A percentile compares a stretch with the other conserved stretches of the same genome.
Evolutionary conservation across 2,888 invertebrate genomes (phyloP).

Genomic region (Lasius platythorax): DNA sequence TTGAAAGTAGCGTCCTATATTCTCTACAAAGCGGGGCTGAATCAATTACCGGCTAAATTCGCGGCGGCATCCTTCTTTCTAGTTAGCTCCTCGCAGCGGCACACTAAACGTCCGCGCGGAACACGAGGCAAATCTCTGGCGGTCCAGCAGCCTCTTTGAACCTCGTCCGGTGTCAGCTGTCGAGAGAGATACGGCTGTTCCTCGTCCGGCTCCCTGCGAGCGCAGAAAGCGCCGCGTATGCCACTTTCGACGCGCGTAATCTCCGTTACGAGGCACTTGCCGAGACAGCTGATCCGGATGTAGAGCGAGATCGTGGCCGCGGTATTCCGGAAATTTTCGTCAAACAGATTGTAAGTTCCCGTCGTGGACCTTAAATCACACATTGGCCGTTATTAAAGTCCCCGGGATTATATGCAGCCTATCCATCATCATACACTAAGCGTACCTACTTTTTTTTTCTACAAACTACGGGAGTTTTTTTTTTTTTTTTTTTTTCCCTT

Average conservation of each 20-base stretch:
- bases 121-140: conserved; percentile 59
- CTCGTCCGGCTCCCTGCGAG: conserved; percentile 76
- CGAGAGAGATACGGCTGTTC: conserved; percentile 76
- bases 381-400: conserved; percentile 15
- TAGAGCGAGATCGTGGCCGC: conserved; percentile 74
- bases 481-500: too few species aligned
- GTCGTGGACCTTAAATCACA: conserved; percentile 76
- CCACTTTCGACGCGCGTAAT: conserved; percentile 65
- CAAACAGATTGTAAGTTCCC: conserved; percentile 70
- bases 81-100: conserved; percentile 52
- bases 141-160: conserved; percentile 71
- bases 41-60: conserved; percentile 18
- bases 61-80: background rate
- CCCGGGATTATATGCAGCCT: background rate
- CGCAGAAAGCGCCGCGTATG: conserved; percentile 71
- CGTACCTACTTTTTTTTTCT: background rate
- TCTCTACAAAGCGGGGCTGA: background rate
- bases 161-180: conserved; percentile 69
- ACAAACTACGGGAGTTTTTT: background rate
- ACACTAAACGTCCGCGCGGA: conserved; percentile 56
- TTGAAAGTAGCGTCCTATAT: background rate
- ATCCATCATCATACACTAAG: background rate
- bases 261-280: conserved; percentile 80
- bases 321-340: conserved; percentile 69
- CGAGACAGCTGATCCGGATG: conserved; percentile 79